phyloP scores from a whole-genome alignment of 2,113 vertebrate species.

The Dissostichus mawsoni region DNA sequence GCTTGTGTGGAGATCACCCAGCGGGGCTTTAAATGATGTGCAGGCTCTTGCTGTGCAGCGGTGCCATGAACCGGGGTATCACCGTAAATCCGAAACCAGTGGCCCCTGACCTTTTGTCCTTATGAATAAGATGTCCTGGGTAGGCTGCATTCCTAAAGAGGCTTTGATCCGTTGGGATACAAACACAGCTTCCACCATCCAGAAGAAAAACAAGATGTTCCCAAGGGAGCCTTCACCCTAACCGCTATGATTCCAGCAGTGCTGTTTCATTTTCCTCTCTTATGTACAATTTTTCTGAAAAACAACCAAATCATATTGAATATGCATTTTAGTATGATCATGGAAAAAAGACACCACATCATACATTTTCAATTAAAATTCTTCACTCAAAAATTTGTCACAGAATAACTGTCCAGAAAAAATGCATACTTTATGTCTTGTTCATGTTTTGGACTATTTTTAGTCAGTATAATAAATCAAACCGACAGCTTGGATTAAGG shows the following conservation, averaged over 20 bases:
- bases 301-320: neutral
- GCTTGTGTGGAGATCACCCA: slow-evolving; percentile 13
- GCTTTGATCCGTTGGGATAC: slow-evolving; percentile 55
- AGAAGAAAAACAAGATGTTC: slow-evolving; percentile 3
- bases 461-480: neutral
- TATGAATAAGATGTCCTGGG: slow-evolving; percentile 65
- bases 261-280: neutral
- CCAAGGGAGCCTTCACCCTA: neutral
- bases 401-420: neutral
- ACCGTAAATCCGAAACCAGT: slow-evolving; percentile 61
- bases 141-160: slow-evolving; percentile 53
- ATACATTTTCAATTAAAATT: neutral
- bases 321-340: neutral
- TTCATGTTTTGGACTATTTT: neutral
- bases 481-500: neutral
- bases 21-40: slow-evolving; percentile 36
- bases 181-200: slow-evolving; percentile 20
- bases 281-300: neutral
- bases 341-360: neutral
- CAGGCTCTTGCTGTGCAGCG: slow-evolving; percentile 48
- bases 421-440: neutral
- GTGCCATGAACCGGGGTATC: slow-evolving; percentile 60
- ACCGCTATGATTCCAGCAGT: neutral
- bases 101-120: slow-evolving; percentile 70
- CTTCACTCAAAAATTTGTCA: neutral